Conservation (phyloP, 2,113 vertebrate genomes). For the Notothenia rossii region DNA sequence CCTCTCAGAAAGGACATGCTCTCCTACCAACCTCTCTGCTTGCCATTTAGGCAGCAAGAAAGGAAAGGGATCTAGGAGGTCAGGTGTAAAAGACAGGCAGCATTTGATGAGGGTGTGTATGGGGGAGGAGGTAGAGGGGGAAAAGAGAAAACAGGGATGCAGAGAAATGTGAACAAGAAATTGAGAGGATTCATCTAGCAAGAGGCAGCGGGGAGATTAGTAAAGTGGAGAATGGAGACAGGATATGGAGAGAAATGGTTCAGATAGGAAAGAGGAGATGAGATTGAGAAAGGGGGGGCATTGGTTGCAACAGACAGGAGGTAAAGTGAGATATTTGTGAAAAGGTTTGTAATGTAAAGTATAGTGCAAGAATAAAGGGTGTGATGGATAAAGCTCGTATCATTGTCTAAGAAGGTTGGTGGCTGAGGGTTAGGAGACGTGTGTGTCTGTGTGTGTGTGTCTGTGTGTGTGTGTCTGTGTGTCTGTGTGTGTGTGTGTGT, state of each 20-base stretch:
- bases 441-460: neutral
- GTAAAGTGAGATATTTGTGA: conserved; percentile 26
- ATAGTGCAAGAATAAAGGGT: conserved; percentile 17
- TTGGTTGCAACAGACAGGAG: neutral
- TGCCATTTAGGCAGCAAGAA: neutral
- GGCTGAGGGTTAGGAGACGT: neutral
- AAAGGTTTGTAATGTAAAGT: conserved; percentile 46
- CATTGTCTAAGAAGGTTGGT: neutral
- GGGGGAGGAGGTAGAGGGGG: conserved; percentile 11
- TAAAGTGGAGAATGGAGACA: conserved; percentile 39
- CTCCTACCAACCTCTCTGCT: conserved; percentile 36
- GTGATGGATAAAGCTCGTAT: conserved; percentile 55
- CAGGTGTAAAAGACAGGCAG: conserved; percentile 41
- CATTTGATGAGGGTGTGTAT: conserved; percentile 31
- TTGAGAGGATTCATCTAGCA: conserved; percentile 62
- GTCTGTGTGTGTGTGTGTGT: no score
- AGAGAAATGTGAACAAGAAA: conserved; percentile 40
- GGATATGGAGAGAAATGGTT: conserved; percentile 58
- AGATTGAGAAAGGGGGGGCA: neutral
- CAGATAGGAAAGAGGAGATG: conserved; percentile 36
- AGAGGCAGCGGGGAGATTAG: conserved; percentile 51
- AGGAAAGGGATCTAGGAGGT: conserved; percentile 12
- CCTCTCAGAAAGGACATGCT: conserved; percentile 71
- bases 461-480: neutral
- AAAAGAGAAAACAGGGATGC: conserved; percentile 35